phyloP scores from a whole-genome alignment of 2,797 vertebrate species.

The Enteromius treurensis region DNA sequence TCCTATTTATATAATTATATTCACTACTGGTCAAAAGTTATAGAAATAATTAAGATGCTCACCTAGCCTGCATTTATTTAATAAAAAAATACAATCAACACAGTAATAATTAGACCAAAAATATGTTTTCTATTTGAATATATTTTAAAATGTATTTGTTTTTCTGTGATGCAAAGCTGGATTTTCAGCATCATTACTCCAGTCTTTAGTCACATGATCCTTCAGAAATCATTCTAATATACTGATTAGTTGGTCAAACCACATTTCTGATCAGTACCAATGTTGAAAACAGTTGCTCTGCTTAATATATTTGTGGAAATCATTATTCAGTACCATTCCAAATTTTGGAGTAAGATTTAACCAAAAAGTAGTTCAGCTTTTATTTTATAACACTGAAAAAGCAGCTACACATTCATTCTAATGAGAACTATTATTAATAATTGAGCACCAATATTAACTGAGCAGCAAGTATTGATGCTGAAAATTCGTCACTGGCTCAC shows the following conservation, averaged over 20 bases:
- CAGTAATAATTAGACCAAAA: background rate
- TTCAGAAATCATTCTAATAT: slow-evolving; percentile 8
- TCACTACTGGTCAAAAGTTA: background rate
- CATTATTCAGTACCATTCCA: background rate
- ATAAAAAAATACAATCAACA: background rate
- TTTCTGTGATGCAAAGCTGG: background rate
- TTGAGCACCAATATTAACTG: background rate
- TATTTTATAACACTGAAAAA: too few species aligned
- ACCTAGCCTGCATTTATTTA: background rate
- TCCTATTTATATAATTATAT: background rate
- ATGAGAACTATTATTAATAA: background rate
- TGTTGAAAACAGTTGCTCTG: background rate
- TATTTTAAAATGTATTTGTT: background rate
- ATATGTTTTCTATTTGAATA: background rate
- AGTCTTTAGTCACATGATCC: background rate
- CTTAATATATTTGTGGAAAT: background rate
- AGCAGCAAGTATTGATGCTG: background rate
- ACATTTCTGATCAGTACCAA: background rate
- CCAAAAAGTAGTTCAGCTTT: background rate
- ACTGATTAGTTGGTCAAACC: background rate
- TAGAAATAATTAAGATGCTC: background rate
- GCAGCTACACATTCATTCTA: background rate
- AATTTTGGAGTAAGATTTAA: too few species aligned
- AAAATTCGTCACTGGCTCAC: background rate
- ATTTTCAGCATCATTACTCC: background rate